Conservation (phyloP, 2,888 invertebrate genomes). For the Athalia circularis region DNA sequence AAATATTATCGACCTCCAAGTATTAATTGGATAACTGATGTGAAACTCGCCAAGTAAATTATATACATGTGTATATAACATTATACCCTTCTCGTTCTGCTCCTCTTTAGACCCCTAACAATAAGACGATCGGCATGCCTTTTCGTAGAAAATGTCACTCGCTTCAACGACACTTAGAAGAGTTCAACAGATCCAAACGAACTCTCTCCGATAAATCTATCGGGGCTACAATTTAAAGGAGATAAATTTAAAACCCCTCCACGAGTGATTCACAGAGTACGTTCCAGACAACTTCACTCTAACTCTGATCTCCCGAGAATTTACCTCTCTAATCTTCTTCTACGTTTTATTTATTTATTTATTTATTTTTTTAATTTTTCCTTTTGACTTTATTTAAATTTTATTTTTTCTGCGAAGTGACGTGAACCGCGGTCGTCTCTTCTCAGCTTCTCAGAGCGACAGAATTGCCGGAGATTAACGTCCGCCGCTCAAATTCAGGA, state of each 20-base stretch:
- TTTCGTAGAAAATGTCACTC: no score
- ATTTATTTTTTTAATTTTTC: no score
- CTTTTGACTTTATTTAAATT: not conserved
- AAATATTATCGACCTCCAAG: conserved; percentile 67
- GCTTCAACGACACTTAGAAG: not conserved
- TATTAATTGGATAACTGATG: conserved; percentile 67
- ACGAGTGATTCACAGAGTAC: no score
- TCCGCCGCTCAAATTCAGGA: conserved; percentile 17
- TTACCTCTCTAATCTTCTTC: no score
- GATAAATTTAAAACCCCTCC: not conserved
- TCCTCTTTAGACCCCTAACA: no score
- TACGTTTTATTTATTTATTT: no score
- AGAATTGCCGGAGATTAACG: conserved; percentile 17
- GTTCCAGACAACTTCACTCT: no score
- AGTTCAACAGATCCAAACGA: not conserved
- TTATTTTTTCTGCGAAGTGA: no score
- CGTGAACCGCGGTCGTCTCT: not conserved
- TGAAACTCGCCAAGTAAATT: conserved; percentile 64
- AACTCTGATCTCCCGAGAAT: no score
- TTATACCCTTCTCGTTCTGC: not conserved
- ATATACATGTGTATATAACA: not conserved
- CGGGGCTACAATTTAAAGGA: not conserved
- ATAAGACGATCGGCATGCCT: not conserved
- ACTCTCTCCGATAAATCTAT: not conserved
- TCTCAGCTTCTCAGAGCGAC: not conserved